Conservation (phyloP, 2,113 vertebrate genomes). For the Hiodon alosoides region DNA sequence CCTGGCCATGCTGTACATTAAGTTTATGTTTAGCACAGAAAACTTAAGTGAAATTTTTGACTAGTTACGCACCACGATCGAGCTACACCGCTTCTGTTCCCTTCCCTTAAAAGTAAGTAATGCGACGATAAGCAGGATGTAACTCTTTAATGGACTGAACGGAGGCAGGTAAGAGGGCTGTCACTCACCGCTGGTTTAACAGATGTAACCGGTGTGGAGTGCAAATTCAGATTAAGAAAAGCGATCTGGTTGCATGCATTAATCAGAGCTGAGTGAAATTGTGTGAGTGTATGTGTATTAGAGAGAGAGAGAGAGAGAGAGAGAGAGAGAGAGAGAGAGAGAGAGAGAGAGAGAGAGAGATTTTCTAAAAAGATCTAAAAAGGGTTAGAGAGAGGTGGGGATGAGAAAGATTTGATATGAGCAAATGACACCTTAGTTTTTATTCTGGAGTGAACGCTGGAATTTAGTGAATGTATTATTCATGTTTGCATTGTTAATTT, state of each 20-base stretch:
- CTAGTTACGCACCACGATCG: too few species aligned
- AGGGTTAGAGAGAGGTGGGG: neutral
- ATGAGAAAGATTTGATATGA: constrained; percentile 3
- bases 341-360: constrained; percentile 15
- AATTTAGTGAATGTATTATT: neutral
- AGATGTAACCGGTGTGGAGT: constrained; percentile 2
- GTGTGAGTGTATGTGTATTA: constrained; percentile 1
- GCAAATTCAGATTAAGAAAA: constrained; percentile 9
- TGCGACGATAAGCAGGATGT: neutral
- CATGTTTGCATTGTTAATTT: neutral
- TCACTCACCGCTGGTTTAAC: constrained; percentile 20
- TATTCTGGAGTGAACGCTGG: neutral
- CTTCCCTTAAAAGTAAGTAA: neutral
- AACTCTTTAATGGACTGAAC: neutral
- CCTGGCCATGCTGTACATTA: too few species aligned
- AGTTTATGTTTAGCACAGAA: too few species aligned
- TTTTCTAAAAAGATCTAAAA: too few species aligned
- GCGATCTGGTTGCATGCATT: constrained; percentile 8
- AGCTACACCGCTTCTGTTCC: neutral
- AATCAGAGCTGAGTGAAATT: constrained; percentile 30
- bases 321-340: neutral
- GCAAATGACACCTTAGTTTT: constrained; percentile 9
- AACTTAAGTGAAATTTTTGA: too few species aligned
- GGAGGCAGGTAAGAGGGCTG: neutral
- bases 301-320: constrained; percentile 26